Evolutionary conservation across 2,888 invertebrate species (phyloP).

Genomic region (Brenthis daphne): DNA sequence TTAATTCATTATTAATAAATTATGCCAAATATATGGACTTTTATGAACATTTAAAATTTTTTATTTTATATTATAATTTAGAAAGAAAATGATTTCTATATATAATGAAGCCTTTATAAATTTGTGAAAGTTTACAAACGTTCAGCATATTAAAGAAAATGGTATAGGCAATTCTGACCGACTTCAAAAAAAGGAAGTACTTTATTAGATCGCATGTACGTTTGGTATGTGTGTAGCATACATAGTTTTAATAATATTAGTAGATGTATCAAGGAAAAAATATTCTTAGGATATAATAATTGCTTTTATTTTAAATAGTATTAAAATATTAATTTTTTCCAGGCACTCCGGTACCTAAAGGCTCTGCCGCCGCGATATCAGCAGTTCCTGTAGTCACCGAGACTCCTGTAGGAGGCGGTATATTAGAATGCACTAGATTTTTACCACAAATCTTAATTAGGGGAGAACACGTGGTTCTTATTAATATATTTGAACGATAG

Average conservation of each 20-base stretch:
- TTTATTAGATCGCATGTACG: too few relatives aligned
- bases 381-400: constrained; percentile 80
- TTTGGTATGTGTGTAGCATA: too few relatives aligned
- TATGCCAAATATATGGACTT: too few relatives aligned
- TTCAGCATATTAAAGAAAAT: too few relatives aligned
- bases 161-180: too few relatives aligned
- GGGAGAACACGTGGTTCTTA: constrained; percentile 88
- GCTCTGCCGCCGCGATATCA: constrained; percentile 71
- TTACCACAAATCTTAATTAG: constrained; percentile 87
- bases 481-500: constrained; percentile 60
- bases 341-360: constrained; percentile 67
- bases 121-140: too few relatives aligned
- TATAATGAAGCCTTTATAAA: too few relatives aligned
- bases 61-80: too few relatives aligned
- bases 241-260: too few relatives aligned
- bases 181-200: too few relatives aligned
- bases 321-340: constrained; percentile 15
- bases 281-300: background rate
- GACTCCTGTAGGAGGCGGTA: constrained; percentile 82
- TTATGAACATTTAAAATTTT: too few relatives aligned
- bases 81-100: too few relatives aligned
- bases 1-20: background rate
- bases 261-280: background rate
- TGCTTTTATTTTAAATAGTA: background rate
- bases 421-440: constrained; percentile 85